Base-by-base conservation (phyloP, 1,140 invertebrate species). In the Bombus pascuorum region DNA sequence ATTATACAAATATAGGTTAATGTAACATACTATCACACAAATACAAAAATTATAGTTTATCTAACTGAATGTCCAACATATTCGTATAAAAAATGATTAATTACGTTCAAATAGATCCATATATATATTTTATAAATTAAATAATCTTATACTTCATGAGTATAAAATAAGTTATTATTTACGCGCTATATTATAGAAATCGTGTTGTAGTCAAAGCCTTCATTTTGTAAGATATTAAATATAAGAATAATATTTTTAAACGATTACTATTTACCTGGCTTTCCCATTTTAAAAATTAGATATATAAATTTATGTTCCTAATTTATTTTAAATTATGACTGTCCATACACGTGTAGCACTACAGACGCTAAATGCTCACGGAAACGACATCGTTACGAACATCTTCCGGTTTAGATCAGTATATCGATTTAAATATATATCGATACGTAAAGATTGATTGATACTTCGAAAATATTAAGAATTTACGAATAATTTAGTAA, bases 251-350 rank as follows among this genome's bases (percentile, higher is more conserved):
- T n/a, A 72, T 37, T 2, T n/a, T 2, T 32, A 3, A 42, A n/a
- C 22, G 0, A 86, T 32, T 37, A 39, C 34, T 53, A 42, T 10
- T 83, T 89, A 90, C 87, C 85, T 87, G 87, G 87, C 62, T 59
- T 89, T 47, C 88, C 88, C 88, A 90, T 90, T 39, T 77, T 13
- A 0, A 34, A 71, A 25, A 5, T 15, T 34, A 75, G 39, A 57
- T 28, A 13, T 9, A 10, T 42, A 75, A 73, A 42, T 85, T 25
- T 57, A 22, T 47, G 25, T 62, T 9, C 18, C 34, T 12, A 68
- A 66, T n/a, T n/a, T 32, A n/a, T 44, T 57, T 32, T 2, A 57
- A 34, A 1, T n/a, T 79, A 2, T 57, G 9, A 57, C 18, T 13
- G 2, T 28, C 71, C 34, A 74, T 68, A 4, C 84, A 85, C 84